phyloP scores from a whole-genome alignment of 2,888 invertebrate species.

The Zonitis immaculata region DNA sequence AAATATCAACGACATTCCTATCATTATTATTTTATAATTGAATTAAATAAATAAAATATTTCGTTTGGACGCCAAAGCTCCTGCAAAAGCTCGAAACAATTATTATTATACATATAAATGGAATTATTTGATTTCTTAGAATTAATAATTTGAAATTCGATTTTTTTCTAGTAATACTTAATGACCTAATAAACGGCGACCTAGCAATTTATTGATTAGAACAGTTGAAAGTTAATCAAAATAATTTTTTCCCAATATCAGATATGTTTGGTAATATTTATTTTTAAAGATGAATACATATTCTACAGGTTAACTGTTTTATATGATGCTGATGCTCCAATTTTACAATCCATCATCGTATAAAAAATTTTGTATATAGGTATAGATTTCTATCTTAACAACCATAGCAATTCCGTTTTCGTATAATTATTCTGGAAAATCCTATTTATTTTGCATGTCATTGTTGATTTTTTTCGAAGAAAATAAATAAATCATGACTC shows the following conservation, averaged over 20 bases:
- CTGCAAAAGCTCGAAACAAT: conserved; percentile 1
- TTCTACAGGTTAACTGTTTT: neutral
- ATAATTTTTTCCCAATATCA: conserved; percentile 10
- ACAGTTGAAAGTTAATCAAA: neutral
- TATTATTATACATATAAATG: conserved; percentile 12
- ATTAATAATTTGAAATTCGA: too few relatives aligned
- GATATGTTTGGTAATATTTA: conserved; percentile 17
- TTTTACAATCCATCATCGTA: neutral
- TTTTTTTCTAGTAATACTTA: conserved; percentile 12
- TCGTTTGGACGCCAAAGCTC: conserved; percentile 2
- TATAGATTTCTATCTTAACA: neutral
- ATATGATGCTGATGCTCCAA: conserved; percentile 4
- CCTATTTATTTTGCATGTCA: conserved; percentile 3
- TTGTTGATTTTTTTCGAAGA: conserved; percentile 2
- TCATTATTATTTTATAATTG: conserved; percentile 1
- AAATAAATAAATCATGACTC: conserved; percentile 5
- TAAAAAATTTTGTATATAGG: neutral
- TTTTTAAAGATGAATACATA: conserved; percentile 19
- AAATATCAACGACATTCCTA: neutral
- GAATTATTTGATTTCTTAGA: conserved; percentile 10
- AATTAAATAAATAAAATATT: conserved; percentile 6
- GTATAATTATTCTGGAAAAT: conserved; percentile 3
- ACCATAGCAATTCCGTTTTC: neutral
- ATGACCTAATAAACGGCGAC: conserved; percentile 9
- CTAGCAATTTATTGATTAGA: neutral